Percentiles rank a stretch among this genome's conserved stretches.
Conservation (phyloP, 2,888 invertebrate species). For the Tachina fera region DNA sequence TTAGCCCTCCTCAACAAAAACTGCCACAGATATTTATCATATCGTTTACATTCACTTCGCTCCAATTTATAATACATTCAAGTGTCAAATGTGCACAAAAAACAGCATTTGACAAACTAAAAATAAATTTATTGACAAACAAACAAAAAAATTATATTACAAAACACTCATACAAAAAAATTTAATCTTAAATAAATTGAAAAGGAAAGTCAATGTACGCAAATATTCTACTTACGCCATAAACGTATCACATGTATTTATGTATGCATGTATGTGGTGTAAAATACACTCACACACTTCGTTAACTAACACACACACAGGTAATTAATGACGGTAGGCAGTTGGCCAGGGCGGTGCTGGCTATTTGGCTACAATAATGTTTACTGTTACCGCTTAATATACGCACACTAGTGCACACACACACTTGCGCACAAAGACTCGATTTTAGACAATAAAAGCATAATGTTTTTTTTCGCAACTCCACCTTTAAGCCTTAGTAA, state of each 20-base stretch:
- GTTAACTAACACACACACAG: neutral
- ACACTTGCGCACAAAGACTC: neutral
- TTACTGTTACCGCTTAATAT: constrained; percentile 36
- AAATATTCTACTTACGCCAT: constrained; percentile 60
- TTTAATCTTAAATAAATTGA: constrained; percentile 43
- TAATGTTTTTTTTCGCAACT: constrained; percentile 30
- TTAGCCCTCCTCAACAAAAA: constrained; percentile 60
- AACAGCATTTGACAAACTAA: constrained; percentile 52
- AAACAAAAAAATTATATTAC: neutral
- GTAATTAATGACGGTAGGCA: neutral
- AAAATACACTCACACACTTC: neutral
- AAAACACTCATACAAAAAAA: constrained; percentile 27
- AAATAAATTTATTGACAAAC: constrained; percentile 35
- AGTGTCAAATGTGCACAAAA: constrained; percentile 63
- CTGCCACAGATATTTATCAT: constrained; percentile 60
- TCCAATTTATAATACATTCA: constrained; percentile 67
- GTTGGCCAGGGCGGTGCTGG: constrained; percentile 4
- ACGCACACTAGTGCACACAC: neutral
- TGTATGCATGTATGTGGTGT: neutral
- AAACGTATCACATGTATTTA: neutral
- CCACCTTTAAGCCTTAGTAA: constrained; percentile 69
- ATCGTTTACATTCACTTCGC: constrained; percentile 67
- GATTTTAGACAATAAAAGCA: neutral
- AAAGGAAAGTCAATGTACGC: constrained; percentile 67
- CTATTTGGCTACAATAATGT: constrained; percentile 12